Evolutionary conservation across 2,888 invertebrate species (phyloP), one percentile per base, ranked within the genome.

Genomic region (Acronicta leporina): DNA sequence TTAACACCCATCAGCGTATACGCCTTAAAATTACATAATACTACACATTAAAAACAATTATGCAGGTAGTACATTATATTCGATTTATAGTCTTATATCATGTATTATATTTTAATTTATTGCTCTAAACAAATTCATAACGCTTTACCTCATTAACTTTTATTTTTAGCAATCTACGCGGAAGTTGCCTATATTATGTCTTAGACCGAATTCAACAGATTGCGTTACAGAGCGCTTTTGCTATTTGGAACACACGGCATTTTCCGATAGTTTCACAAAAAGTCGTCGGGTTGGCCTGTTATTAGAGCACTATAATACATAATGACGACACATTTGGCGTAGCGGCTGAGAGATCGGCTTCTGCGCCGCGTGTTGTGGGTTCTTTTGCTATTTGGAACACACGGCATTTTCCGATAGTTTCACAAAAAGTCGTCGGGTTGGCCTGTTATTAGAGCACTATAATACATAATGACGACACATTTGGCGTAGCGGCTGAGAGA

Each of bases 161-260:
- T 74, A 75, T 77, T 66, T 68, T 71, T 66, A 75, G 75, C 63
- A 42, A 52, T 52, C 45, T 52, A 64, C 62, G 16, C 75, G 78
- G 71, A 74, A 77, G 68, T 60, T 6, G 8, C 41, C 40, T 45
- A 62, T 66, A 59, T 20, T 20, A 20, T 20, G 20, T 42, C 33
- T 33, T 48, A 61, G 65, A 63, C 46, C 65, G 25, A 47, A 65
- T 64, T 55, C 63, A 52, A 40, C 40, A 63, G 47, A 70, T 75
- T 67, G 59, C 66, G 60, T 75, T 73, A 65, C 66, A 60, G 48
- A 72, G 58, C 77, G 62, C 74, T 74, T 66, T 63, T 52, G 54
- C 51, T 70, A 75, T 75, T 52, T 77, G 54, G 75, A 44, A 57
- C 74, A 57, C 50, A 44, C 44, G 57, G 60, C 57, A 62, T 69